Base-by-base conservation (phyloP, 2,797 vertebrate genomes). In the Momotus momota region DNA sequence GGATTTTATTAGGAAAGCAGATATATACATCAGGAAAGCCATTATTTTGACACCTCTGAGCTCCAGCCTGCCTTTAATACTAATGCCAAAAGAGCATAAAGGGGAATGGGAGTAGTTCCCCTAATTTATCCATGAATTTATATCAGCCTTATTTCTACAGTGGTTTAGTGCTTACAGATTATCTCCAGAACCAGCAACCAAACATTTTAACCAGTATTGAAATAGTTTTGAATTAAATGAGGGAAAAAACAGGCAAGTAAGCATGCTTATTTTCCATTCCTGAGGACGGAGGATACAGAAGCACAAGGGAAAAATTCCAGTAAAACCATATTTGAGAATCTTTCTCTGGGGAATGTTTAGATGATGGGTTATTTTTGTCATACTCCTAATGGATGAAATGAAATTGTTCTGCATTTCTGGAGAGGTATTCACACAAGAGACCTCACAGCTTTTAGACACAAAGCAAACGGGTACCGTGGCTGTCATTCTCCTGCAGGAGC, bases 361-460 rank as follows among this genome's bases (percentile, higher is more conserved):
- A 90, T 29, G 51, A 66, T 3, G 48, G 62, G 87, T 95, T 96
- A 97, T 97, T 97, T 96, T 93, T 91, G 83, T 92, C 81, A 29
- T 38, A 29, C 38, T 82, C 70, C 33, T 85, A 81, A 90, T 29
- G 83, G 83, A 48, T 49, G 38, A 87, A 88, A 91, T 89, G 29
- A 75, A 84, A 74, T 62, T 14, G 4, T 46, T 31, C 72, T 85
- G 70, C 35, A 10, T 92, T 92, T 88, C 75, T 79, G 74, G 4
- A 55, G 82, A 45, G 21, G 43, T 74, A 61, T 90, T 95, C 88
- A 72, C 40, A 51, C 0, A 8, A 85, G 58, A 72, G 79, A 82
- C 82, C 33, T 51, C 45, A 35, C 67, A 86, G 62, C 25, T 61
- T 86, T 41, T 73, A 45, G 26, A 61, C 4, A 21, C 5, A 10